phyloP scores from a whole-genome alignment of 2,888 invertebrate genomes.

The Drosophila stalkeri region DNA sequence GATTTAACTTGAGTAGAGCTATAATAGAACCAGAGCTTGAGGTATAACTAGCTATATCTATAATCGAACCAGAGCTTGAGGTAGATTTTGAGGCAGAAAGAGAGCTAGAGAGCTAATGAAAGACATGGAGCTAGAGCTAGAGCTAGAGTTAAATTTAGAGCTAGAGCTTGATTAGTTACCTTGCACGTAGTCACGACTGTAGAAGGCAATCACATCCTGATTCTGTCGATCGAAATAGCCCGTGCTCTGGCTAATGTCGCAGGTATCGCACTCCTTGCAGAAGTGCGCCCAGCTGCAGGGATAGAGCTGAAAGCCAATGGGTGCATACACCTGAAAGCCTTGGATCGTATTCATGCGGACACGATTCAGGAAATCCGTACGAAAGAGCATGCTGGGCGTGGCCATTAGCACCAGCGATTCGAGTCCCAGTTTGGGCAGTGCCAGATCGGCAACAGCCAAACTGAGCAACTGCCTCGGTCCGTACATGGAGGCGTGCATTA shows the following conservation, averaged over 20 bases:
- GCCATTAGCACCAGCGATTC: slow-evolving; percentile 91
- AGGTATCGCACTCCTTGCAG: slow-evolving; percentile 86
- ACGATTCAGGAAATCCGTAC: slow-evolving; percentile 94
- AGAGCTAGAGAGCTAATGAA: background rate
- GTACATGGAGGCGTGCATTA: slow-evolving; percentile 83
- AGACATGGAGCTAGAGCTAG: background rate
- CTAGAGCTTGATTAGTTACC: slow-evolving; percentile 85
- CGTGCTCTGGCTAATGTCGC: slow-evolving; percentile 90
- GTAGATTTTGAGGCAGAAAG: too few relatives aligned
- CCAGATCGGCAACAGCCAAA: slow-evolving; percentile 88
- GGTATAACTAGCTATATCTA: too few relatives aligned
- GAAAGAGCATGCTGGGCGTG: slow-evolving; percentile 89
- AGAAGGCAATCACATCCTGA: slow-evolving; percentile 91
- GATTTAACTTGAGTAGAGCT: too few relatives aligned
- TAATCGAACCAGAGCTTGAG: background rate
- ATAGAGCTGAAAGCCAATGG: slow-evolving; percentile 96
- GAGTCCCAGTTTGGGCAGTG: slow-evolving; percentile 89
- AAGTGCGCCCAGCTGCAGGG: slow-evolving; percentile 88
- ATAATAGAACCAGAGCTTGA: too few relatives aligned
- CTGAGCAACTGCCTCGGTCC: slow-evolving; percentile 84
- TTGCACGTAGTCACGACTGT: slow-evolving; percentile 91
- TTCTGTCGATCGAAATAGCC: slow-evolving; percentile 93
- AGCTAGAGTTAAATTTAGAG: background rate
- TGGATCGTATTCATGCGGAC: slow-evolving; percentile 97
- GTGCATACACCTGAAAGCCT: slow-evolving; percentile 95